phyloP scores from a whole-genome alignment of 2,888 invertebrate genomes.

The Lasioglossum lativentre region DNA sequence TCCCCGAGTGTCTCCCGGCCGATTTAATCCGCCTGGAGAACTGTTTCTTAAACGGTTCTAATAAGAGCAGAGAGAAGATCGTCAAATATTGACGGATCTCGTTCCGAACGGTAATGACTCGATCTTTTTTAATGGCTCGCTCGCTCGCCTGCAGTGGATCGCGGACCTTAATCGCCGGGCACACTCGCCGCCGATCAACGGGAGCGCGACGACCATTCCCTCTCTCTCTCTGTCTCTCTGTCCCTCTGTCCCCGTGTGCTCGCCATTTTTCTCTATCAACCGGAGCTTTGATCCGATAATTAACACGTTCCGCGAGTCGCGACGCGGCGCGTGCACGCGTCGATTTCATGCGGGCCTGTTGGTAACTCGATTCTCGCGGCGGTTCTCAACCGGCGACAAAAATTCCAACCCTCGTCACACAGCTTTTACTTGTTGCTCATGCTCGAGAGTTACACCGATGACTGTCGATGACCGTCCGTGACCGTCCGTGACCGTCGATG shows the following conservation, averaged over 20 bases:
- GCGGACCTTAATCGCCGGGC: not conserved
- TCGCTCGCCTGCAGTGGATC: not conserved
- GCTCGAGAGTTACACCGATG: not conserved
- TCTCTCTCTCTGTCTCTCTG: not conserved
- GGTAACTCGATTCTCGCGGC: not conserved
- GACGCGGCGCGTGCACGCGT: not conserved
- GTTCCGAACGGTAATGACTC: not conserved
- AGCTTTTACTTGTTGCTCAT: not conserved
- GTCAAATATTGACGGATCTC: slow-evolving; percentile 16
- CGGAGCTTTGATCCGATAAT: slow-evolving; percentile 1
- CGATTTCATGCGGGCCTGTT: not conserved
- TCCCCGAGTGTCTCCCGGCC: not conserved
- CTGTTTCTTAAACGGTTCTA: slow-evolving; percentile 2
- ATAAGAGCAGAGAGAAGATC: not conserved
- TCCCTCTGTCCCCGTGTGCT: not conserved
- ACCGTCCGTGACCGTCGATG: too few relatives aligned
- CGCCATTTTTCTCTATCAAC: not conserved
- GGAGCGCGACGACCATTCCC: not conserved
- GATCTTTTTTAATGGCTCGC: slow-evolving; percentile 3
- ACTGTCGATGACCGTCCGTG: too few relatives aligned
- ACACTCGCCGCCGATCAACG: not conserved
- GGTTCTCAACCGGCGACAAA: not conserved
- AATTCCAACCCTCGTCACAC: not conserved
- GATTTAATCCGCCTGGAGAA: slow-evolving; percentile 8
- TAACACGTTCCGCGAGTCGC: not conserved